Conservation (phyloP, 1,140 invertebrate species). For the Cheumatopsyche charites region DNA sequence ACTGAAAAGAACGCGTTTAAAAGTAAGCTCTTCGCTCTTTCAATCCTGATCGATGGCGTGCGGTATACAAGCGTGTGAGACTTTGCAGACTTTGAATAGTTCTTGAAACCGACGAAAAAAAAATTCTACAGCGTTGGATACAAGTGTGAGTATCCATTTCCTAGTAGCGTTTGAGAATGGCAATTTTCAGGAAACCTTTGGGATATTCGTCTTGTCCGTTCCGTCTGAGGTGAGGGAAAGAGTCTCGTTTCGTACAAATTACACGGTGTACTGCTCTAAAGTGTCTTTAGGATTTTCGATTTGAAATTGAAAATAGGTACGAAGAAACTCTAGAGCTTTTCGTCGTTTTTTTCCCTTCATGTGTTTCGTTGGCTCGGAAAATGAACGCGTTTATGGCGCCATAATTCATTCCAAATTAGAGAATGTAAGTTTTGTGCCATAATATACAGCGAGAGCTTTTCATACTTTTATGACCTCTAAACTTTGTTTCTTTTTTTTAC, state of each 20-base stretch:
- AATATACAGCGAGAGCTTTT: no score
- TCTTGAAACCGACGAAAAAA: not conserved
- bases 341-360: no score
- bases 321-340: no score
- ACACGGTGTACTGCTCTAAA: not conserved
- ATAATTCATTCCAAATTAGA: no score
- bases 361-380: no score
- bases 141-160: not conserved
- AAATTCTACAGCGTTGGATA: not conserved
- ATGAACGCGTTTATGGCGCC: no score
- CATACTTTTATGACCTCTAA: no score
- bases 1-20: no score
- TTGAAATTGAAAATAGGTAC: no score
- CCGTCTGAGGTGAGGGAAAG: not conserved
- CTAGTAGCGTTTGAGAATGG: not conserved
- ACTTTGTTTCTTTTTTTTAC: no score
- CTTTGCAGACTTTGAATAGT: not conserved
- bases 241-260: not conserved
- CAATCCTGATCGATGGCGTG: slow-evolving; percentile 6
- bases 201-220: slow-evolving; percentile 12
- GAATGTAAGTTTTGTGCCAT: no score
- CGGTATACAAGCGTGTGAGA: slow-evolving; percentile 9
- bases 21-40: not conserved
- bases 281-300: no score
- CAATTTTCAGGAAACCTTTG: not conserved